Conservation (phyloP, 2,888 invertebrate species). For the Zygaena filipendulae region DNA sequence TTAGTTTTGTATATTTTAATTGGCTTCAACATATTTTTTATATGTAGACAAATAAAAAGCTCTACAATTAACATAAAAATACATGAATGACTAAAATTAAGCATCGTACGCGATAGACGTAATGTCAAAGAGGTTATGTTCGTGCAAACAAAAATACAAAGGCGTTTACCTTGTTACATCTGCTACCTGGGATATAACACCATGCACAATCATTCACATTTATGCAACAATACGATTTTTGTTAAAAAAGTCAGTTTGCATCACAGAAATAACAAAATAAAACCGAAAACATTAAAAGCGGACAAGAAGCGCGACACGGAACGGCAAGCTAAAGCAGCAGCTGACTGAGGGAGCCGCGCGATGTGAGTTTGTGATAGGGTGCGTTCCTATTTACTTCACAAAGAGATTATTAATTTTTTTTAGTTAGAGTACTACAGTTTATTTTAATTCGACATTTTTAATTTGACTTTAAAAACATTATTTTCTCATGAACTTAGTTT, state of each 20-base stretch:
- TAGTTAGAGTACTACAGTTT: no score
- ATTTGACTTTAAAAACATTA: no score
- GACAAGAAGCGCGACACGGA: slow-evolving; percentile 72
- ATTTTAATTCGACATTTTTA: no score
- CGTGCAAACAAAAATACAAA: slow-evolving; percentile 66
- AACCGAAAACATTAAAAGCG: slow-evolving; percentile 70
- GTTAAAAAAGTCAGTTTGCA: slow-evolving; percentile 63
- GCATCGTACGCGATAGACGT: slow-evolving; percentile 45
- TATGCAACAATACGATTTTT: slow-evolving; percentile 47
- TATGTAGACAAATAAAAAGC: no score
- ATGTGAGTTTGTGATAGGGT: slow-evolving; percentile 43
- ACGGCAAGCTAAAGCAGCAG: slow-evolving; percentile 77
- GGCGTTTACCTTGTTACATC: slow-evolving; percentile 63
- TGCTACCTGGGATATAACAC: slow-evolving; percentile 46
- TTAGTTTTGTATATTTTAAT: no score
- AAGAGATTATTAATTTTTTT: no score
- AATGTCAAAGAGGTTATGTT: slow-evolving; percentile 64
- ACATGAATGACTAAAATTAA: slow-evolving; percentile 36
- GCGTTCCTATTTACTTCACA: no score
- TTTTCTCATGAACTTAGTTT: no score
- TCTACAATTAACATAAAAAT: slow-evolving; percentile 5
- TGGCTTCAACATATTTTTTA: no score
- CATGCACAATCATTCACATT: slow-evolving; percentile 53
- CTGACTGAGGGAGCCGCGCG: slow-evolving; percentile 64
- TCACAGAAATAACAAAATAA: slow-evolving; percentile 69